Evolutionary conservation across 2,888 invertebrate species (phyloP).

Genomic region (Eumacrocentrus americanus): DNA sequence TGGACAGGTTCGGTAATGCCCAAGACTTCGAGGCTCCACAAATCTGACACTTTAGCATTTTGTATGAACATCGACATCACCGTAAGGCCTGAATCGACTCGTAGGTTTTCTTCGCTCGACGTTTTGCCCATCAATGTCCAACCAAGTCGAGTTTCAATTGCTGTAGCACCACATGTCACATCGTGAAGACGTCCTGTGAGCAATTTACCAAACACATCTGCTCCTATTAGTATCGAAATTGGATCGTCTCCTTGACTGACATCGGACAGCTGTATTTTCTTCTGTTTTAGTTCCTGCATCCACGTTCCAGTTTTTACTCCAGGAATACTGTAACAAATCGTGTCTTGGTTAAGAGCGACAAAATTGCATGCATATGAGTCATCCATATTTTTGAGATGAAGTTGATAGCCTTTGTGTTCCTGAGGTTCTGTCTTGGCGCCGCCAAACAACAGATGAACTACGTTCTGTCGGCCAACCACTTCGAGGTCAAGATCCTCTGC

Average conservation of each 20-base stretch:
- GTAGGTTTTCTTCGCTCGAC: slow-evolving; percentile 10
- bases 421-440: slow-evolving; percentile 28
- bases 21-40: slow-evolving; percentile 49
- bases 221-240: too few relatives aligned
- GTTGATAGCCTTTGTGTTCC: slow-evolving; percentile 31
- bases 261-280: too few relatives aligned
- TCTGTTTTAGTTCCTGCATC: slow-evolving; percentile 31
- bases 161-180: slow-evolving; percentile 40
- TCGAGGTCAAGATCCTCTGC: slow-evolving; percentile 35
- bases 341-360: slow-evolving; percentile 30
- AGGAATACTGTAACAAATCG: slow-evolving; percentile 33
- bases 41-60: slow-evolving; percentile 39
- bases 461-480: slow-evolving; percentile 26
- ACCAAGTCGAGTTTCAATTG: slow-evolving; percentile 41
- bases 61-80: slow-evolving; percentile 31
- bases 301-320: slow-evolving; percentile 26
- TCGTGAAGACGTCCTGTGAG: slow-evolving; percentile 35
- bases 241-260: too few relatives aligned
- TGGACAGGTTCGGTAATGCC: slow-evolving; percentile 47
- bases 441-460: slow-evolving; percentile 40
- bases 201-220: too few relatives aligned
- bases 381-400: slow-evolving; percentile 30
- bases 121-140: slow-evolving; percentile 45
- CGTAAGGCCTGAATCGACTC: slow-evolving; percentile 25
- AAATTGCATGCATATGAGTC: slow-evolving; percentile 34